Percentiles rank a stretch among this genome's conserved stretches.
Evolutionary conservation across 2,797 vertebrate genomes (phyloP).

Genomic region (Chanos chanos): DNA sequence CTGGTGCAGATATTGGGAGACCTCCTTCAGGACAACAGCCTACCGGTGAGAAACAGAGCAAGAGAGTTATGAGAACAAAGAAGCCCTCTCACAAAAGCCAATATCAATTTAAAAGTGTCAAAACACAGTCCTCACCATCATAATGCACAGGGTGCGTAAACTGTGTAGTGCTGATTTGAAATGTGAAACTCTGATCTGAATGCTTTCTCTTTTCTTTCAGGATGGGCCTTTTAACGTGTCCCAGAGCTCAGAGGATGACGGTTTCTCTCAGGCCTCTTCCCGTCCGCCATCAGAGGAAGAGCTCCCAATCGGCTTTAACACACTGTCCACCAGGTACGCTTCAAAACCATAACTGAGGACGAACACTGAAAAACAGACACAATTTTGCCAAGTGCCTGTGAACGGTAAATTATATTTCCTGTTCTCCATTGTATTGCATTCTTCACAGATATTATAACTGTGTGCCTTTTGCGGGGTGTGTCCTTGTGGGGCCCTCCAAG

Average conservation of each 20-base stretch:
- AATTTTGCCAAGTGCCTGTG: too few relatives aligned
- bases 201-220: too few relatives aligned
- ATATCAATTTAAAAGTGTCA: not conserved
- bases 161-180: not conserved
- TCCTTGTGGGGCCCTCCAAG: constrained; percentile 79
- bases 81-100: not conserved
- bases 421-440: not conserved
- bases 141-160: too few relatives aligned
- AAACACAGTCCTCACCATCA: too few relatives aligned
- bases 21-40: constrained; percentile 86
- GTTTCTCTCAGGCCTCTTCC: constrained; percentile 88
- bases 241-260: constrained; percentile 91
- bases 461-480: constrained; percentile 85
- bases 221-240: constrained; percentile 78
- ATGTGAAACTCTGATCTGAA: too few relatives aligned
- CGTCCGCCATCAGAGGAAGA: constrained; percentile 82
- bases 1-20: constrained; percentile 92
- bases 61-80: too few relatives aligned
- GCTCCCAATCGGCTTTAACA: constrained; percentile 78
- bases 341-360: too few relatives aligned
- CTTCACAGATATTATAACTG: constrained; percentile 92
- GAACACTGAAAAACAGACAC: too few relatives aligned
- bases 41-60: constrained; percentile 72
- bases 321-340: constrained; percentile 85
- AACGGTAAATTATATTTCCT: not conserved